Base-by-base conservation (phyloP, 2,888 invertebrate genomes). In the Hanleya hanleyi region DNA sequence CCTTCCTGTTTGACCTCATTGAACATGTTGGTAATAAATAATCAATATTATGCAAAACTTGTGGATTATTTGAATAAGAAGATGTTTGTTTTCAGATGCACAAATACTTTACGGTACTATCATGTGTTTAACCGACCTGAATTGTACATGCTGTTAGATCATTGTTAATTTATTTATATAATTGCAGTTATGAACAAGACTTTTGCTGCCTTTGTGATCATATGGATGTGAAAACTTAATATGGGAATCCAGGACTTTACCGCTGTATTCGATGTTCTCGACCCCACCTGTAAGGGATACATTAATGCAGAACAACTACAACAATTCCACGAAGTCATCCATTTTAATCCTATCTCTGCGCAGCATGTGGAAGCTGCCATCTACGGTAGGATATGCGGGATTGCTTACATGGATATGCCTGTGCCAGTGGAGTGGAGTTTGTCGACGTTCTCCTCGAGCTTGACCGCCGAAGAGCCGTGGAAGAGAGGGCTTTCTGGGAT, bases 401-500 rank as follows among this genome's bases (percentile, higher is more conserved):
- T 9, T 22, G 37, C 2, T 64, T 75, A 9, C 67, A 71, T 7
- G 68, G 71, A 18, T 36, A 74, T 5, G 79, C 77, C 3, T 64
- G 57, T 12, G 83, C 86, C 12, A 70, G 69, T 32, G 79, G 81
- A 33, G 69, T 78, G 18, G 67, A 78, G 12, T 88, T 88, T 70
- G 70, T 83, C 9, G 76, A 80, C 64, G 85, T 87, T 18, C 74
- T 88, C 6, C 81, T 83, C 57, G 88, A 88, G 41, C 70, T 88
- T 6, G 83, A 84, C 47, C 74, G 87, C 29, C 69, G 86, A 26
- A 76, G 81, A 64, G 76, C 80, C 12, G 73, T 83, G 33, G 86
- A 88, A 41, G 85, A 87, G 62, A 81, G 85, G 64, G 84, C 84
- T 5, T 84, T 83, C 69, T 88, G 88, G 88, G 87, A 88, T 73